These are phyloP conservation scores for Ophonus ardosiacus DNA, from an alignment of 2,888 invertebrate species.

Conservation along the genomic window DNA sequence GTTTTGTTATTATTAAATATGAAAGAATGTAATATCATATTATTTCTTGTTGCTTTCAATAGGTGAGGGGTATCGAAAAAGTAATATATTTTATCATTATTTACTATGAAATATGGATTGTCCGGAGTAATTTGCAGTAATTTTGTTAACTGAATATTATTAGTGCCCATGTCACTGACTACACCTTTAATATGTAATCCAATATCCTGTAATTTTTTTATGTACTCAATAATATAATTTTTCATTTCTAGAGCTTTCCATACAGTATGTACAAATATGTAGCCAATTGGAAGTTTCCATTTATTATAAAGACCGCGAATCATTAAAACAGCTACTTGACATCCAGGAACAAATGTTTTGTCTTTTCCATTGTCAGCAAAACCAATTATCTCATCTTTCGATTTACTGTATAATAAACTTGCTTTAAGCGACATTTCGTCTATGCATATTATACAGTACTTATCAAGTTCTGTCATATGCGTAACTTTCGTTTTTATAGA, in stretches of 20 bases:
- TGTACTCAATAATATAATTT: neutral
- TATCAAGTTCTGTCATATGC: neutral
- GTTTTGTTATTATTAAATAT: slow-evolving; percentile 59
- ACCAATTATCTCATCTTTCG: neutral
- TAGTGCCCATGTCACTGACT: slow-evolving; percentile 19
- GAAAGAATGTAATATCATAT: slow-evolving; percentile 64
- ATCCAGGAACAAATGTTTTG: neutral
- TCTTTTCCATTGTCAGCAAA: neutral
- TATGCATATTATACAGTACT: slow-evolving; percentile 1
- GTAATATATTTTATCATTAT: slow-evolving; percentile 56
- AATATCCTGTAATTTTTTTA: slow-evolving; percentile 25
- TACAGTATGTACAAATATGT: neutral
- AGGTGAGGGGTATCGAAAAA: slow-evolving; percentile 63
- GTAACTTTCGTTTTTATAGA: neutral
- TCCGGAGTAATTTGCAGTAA: too few relatives aligned
- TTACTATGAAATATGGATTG: slow-evolving; percentile 56
- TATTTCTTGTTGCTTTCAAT: slow-evolving; percentile 66
- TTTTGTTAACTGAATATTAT: too few relatives aligned
- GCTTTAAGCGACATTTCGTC: slow-evolving; percentile 26
- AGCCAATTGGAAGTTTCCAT: slow-evolving; percentile 7
- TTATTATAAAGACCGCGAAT: neutral
- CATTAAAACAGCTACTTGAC: neutral
- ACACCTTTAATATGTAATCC: slow-evolving; percentile 27
- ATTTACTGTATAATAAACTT: neutral
- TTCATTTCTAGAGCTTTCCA: neutral